Evolutionary conservation across 2,888 invertebrate genomes (phyloP), one percentile per base, ranked within the genome.

Genomic region (Emesis castigata): DNA sequence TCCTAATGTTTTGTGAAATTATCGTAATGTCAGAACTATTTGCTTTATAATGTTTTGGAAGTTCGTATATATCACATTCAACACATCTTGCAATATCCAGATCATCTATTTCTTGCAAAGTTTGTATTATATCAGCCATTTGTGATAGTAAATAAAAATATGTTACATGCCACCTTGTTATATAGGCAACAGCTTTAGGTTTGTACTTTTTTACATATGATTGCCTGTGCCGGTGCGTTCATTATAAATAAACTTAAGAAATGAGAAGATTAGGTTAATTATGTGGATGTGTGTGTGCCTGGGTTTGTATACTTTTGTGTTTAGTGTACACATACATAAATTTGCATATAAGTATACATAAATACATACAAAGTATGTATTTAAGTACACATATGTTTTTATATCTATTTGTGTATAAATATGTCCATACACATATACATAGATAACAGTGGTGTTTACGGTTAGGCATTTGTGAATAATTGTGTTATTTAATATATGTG

Each of bases 51-150:
- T 65, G 11, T 18, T 65, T 62, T 1, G 29, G 18, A 16, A 16
- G 7, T 6, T 48, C 16, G 22, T 29, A 3, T 29, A 26, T 18
- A 31, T 31, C 9, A n/a, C 69, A 31, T 7, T 64, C n/a, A 44
- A 29, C 22, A 8, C 44, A 18, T 8, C 56, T 14, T 6, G 26
- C 29, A 58, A 61, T 58, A 18, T 58, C 34, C n/a, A 70, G 3
- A 58, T 34, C 58, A 20, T 70, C 70, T 34, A 70, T 26, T 31
- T 26, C 70, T 9, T 58, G 26, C 14, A 70, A 56, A 61, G 26
- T 58, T 61, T 29, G 16, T n/a, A 58, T 34, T 18, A 34, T 14
- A 9, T 56, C 31, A 70, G 56, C 70, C 70, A 70, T 70, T n/a
- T 34, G 9, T 8, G 31, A 34, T 34, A 9, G 31, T 2, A 34